A percentile compares a stretch with the other conserved stretches of the same genome.
These are phyloP conservation scores for Condylura cristata DNA, from an alignment of 2,113 vertebrate genomes.

Conservation along the genomic window DNA sequence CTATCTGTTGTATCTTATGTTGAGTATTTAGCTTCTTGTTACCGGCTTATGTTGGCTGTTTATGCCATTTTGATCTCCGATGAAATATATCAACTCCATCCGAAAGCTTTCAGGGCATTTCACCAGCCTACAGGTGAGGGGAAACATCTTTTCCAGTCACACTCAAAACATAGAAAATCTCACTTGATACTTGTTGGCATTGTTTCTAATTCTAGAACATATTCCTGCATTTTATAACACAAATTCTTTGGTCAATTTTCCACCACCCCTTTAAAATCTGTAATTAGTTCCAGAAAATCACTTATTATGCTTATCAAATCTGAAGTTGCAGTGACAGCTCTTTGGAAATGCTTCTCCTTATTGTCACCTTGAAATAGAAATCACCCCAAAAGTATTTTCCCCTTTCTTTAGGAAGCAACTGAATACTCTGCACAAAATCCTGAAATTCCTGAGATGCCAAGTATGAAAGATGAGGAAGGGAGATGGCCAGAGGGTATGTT, in stretches of 20 bases:
- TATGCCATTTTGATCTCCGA: background rate
- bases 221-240: background rate
- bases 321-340: background rate
- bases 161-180: background rate
- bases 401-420: background rate
- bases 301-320: background rate
- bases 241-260: conserved; percentile 3
- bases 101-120: background rate
- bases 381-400: background rate
- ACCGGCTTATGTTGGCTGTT: background rate
- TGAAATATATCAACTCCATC: background rate
- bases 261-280: background rate
- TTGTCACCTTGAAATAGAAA: conserved; percentile 18
- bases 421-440: background rate
- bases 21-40: background rate
- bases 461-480: background rate
- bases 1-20: background rate
- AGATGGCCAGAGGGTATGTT: conserved; percentile 16
- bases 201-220: conserved; percentile 3
- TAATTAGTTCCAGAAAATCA: conserved; percentile 51
- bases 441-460: conserved; percentile 37
- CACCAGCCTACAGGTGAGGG: background rate
- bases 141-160: background rate
- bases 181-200: background rate
- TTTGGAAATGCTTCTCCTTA: background rate